Base-by-base conservation (phyloP, 2,113 vertebrate genomes). In the Hyaena hyaena region DNA sequence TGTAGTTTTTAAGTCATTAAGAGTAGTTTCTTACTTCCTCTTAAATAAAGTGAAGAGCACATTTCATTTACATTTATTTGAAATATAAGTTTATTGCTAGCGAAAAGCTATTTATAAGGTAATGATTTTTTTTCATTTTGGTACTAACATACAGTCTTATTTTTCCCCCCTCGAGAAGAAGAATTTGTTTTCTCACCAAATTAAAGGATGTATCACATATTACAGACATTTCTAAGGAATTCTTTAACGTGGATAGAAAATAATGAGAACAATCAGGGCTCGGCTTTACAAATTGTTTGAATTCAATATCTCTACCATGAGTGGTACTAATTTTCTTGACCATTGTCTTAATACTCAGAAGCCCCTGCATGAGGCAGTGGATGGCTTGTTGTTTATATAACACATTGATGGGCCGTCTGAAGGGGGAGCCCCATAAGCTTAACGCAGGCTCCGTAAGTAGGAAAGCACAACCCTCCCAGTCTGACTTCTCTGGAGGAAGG, bases 61-160 rank as follows among this genome's bases (percentile, higher is more conserved):
- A 63, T 55, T 85, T 82, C 55, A 65, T 35, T 93, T 3, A 0
- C 88, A 89, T 84, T 31, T 69, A 28, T 93, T 68, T 93, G 24
- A 93, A 88, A 55, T 55, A 66, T 45, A 79, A 50, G 26, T 92
- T 96, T 82, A 66, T 73, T 33, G 5, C 55, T 28, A 86, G 28
- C 61, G 26, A 50, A 43, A 24, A 65, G 5, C 2, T 10, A 48
- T 26, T 69, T 48, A 9, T 71, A 63, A n/a, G 3, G 17, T 26
- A 76, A 76, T 45, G 33, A 23, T 28, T 61, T 28, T 76, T 79
- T 28, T 50, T 19, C 50, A 12, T 7, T 26, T 80, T n/a, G 3
- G 1, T 2, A 63, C 26, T 88, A 55, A 82, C 23, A 24, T 77
- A 50, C 0, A 91, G 6, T 10, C 45, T 82, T 31, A 23, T 43